phyloP scores from a whole-genome alignment of 2,888 invertebrate species.

The Philereme vetulata region DNA sequence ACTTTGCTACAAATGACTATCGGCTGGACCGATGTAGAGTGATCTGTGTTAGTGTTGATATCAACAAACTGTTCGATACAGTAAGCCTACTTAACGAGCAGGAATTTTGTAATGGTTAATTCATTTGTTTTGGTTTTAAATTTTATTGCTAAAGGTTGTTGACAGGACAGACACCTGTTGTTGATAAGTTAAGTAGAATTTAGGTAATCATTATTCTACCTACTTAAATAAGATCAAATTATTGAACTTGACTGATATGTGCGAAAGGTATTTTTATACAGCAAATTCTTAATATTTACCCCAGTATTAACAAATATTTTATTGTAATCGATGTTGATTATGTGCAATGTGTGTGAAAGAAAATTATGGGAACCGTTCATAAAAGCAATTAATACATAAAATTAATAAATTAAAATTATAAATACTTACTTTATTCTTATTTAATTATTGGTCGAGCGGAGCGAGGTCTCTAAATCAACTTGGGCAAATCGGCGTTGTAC shows the following conservation, averaged over 20 bases:
- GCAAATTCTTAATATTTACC: slow-evolving; percentile 29
- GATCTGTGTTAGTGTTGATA: background rate
- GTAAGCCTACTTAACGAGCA: no score
- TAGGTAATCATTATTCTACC: background rate
- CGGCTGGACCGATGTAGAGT: background rate
- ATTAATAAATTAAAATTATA: no score
- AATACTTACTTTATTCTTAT: background rate
- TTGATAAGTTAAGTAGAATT: no score
- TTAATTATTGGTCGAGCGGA: background rate
- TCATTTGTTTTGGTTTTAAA: no score
- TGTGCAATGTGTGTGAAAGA: no score
- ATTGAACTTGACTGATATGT: slow-evolving; percentile 60
- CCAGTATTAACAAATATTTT: slow-evolving; percentile 1
- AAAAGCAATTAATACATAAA: background rate
- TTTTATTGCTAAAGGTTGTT: no score
- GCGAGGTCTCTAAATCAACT: no score
- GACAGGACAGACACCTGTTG: no score
- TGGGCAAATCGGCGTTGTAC: no score
- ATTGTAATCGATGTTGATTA: background rate
- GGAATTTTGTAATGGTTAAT: no score
- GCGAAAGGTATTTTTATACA: slow-evolving; percentile 75
- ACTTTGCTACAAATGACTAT: slow-evolving; percentile 64
- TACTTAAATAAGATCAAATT: slow-evolving; percentile 15
- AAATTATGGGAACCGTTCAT: no score
- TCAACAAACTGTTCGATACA: background rate